Base-by-base conservation (phyloP, 2,888 invertebrate genomes). In the Timandra comae region DNA sequence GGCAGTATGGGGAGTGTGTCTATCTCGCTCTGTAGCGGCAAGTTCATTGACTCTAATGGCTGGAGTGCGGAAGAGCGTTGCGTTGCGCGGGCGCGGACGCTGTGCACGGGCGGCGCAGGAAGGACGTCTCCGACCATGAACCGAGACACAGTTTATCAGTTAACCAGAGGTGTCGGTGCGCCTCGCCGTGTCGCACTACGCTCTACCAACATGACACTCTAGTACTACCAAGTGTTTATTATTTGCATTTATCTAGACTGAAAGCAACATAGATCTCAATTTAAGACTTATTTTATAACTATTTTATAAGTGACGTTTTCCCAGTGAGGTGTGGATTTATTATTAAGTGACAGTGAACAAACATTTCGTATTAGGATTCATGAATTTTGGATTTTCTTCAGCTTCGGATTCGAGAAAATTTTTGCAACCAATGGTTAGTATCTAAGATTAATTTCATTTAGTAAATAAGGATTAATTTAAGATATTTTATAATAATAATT, bases 211-310 rank as follows among this genome's bases (percentile, higher is more conserved):
- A 74, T 76, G 77, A 65, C 64, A 63, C 69, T 70, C 55, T 77
- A 71, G 63, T 65, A 59, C 58, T 63, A 68, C 60, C 56, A 52
- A 41, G 63, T 71, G 64, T 68, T n/a, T n/a, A n/a, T n/a, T 61
- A 50, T 59, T 69, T 73, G 71, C 74, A 75, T 74, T 74, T 73
- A 72, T 60, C 58, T 72, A 77, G 84, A 85, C 84, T 85, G 85
- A 82, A 75, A 67, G 82, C 64, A 84, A 84, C 84, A 52, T 71
- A 78, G 85, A 85, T 85, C 85, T 85, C 84, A 85, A 74, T 56
- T 72, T 64, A 84, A 85, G 85, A 84, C 85, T 85, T 75, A 76
- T 76, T 73, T 75, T 68, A 68, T 58, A 52, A 54, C 49, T 46
- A 66, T 56, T 67, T 63, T 73, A n/a, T 82, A 75, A 81, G 82